Evolutionary conservation across 2,113 vertebrate species (phyloP), one percentile per base, ranked within the genome.

Genomic region (Rhinolophus ferrumequinum): DNA sequence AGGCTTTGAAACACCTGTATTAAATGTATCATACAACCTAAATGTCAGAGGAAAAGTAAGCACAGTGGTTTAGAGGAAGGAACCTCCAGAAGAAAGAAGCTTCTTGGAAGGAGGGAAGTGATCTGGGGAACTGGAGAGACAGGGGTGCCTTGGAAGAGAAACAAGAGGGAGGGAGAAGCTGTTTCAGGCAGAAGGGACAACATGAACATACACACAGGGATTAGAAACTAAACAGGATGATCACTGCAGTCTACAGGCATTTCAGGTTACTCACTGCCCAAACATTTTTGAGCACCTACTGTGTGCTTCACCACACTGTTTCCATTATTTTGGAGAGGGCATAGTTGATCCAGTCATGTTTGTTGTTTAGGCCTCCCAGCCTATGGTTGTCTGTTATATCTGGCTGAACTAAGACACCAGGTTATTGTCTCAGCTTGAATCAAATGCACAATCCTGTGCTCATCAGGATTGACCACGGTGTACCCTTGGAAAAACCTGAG

Each of bases 191-290:
- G 22, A 75, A 54, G 38, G 58, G n/a, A 56, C 41, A 35, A 44
- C 1, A 28, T 8, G 12, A 87, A 38, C 6, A 7, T 1, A 85
- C 72, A 54, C 50, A 26, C 16, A 33, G 38, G 13, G 24, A 9
- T 11, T 13, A 75, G 86, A 60, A 15, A 35, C 38, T 5, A 1
- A 12, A 4, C 7, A 26, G 18, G 35, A 21, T 0, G 12, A 19
- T 21, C 2, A 0, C 4, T 12, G 2, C 11, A 33, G 24, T 28
- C n/a, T 30, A 1, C 0, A 0, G 22, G 30, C 30, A 1, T 62
- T 82, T 52, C n/a, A 21, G 22, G 3, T 8, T 30, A 21, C 19
- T 88, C 12, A 0, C 5, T 3, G 2, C 8, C 5, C 33, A 22
- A 0, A 5, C 76, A 54, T 79, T 16, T 33, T 3, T 50, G 22